A percentile compares a stretch with the other conserved stretches of the same genome.
phyloP scores from a whole-genome alignment of 1,140 invertebrate species.

The Camponotus pennsylvanicus region DNA sequence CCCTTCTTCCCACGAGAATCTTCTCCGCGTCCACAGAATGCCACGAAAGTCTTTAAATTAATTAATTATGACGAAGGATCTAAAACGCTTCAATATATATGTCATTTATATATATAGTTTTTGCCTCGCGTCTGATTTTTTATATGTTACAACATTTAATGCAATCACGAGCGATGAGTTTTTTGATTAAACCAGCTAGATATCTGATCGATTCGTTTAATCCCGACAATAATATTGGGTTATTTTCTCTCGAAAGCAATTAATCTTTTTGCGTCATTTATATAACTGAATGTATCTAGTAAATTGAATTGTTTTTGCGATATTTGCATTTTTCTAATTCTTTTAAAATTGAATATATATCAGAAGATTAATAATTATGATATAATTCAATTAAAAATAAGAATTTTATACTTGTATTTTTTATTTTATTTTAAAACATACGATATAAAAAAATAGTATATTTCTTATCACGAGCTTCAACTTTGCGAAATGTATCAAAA shows the following conservation, averaged over 20 bases:
- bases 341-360: neutral
- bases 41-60: neutral
- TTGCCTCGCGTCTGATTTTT: neutral
- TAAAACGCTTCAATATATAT: no score
- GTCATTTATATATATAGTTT: neutral
- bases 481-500: neutral
- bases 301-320: constrained; percentile 1
- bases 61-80: neutral
- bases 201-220: neutral
- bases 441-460: neutral
- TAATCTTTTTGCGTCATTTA: neutral
- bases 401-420: neutral
- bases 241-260: neutral
- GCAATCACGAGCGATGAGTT: neutral
- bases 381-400: neutral
- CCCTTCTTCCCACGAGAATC: no score
- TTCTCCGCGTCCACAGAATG: neutral
- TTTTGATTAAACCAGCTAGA: neutral
- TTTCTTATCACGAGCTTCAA: neutral
- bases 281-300: neutral
- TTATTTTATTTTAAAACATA: neutral
- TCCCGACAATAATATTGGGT: neutral
- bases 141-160: neutral
- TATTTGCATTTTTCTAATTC: neutral
- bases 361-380: neutral